A percentile compares a stretch with the other conserved stretches of the same genome.
phyloP scores from a whole-genome alignment of 2,888 invertebrate species.

The Actias luna region DNA sequence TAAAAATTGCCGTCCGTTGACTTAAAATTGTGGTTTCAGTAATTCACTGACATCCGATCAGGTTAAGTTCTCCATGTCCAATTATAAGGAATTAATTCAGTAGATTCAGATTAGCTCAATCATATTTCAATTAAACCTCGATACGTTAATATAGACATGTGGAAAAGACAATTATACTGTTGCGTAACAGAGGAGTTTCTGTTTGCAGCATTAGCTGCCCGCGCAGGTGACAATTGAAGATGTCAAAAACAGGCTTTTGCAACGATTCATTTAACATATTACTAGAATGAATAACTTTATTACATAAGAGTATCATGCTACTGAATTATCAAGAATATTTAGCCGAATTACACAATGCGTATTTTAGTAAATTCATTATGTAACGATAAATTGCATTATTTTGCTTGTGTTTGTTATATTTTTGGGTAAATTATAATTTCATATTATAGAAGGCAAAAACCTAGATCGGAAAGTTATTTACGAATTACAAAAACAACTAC shows the following conservation, averaged over 20 bases:
- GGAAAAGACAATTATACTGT: not conserved
- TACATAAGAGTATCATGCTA: constrained; percentile 20
- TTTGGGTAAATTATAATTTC: too few species aligned
- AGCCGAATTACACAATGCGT: not conserved
- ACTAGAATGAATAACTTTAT: constrained; percentile 23
- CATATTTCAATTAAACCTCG: not conserved
- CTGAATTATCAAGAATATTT: not conserved
- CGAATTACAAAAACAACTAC: too few species aligned
- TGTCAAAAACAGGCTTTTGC: constrained; percentile 38
- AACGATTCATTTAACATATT: constrained; percentile 22
- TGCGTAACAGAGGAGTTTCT: not conserved
- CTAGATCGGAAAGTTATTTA: too few species aligned
- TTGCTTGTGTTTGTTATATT: too few species aligned
- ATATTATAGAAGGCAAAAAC: not conserved
- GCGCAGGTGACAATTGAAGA: constrained; percentile 31
- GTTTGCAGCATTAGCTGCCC: not conserved
- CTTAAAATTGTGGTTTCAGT: too few species aligned
- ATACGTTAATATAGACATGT: not conserved
- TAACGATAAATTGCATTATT: not conserved
- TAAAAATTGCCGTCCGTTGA: too few species aligned
- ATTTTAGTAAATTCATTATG: not conserved
- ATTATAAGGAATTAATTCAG: too few species aligned
- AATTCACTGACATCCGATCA: too few species aligned
- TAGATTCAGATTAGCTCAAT: too few species aligned
- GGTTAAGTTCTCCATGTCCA: too few species aligned